These are phyloP conservation scores for Leptinotarsa haldemani DNA, from an alignment of 2,888 invertebrate species.

Conservation along the genomic window DNA sequence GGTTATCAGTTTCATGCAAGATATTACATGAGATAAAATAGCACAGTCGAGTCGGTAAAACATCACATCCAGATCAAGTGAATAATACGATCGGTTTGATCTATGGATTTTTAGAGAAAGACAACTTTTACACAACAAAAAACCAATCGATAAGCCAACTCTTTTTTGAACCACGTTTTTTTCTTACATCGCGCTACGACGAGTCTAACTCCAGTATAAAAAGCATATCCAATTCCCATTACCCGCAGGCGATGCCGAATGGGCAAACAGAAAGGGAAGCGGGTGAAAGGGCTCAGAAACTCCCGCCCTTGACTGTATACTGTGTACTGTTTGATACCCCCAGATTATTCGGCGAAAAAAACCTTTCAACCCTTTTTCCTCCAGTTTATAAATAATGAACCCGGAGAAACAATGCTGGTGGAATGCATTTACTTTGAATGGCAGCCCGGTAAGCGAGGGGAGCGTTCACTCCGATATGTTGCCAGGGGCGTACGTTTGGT, in stretches of 20 bases:
- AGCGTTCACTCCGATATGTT: constrained; percentile 9
- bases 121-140: too few species aligned
- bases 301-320: constrained; percentile 10
- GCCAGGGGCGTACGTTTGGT: neutral
- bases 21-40: too few species aligned
- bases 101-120: too few species aligned
- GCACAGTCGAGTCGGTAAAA: too few species aligned
- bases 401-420: constrained; percentile 25
- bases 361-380: constrained; percentile 25
- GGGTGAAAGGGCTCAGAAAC: neutral
- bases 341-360: constrained; percentile 24
- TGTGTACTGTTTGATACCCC: constrained; percentile 15
- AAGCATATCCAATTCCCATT: constrained; percentile 16
- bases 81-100: too few species aligned
- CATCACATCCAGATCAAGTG: too few species aligned
- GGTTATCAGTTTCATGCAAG: too few species aligned
- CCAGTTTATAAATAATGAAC: constrained; percentile 24
- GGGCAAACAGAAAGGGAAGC: constrained; percentile 9
- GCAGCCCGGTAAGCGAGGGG: constrained; percentile 2
- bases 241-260: constrained; percentile 12
- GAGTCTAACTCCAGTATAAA: neutral
- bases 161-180: too few species aligned
- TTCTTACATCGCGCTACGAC: neutral
- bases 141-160: too few species aligned
- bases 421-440: constrained; percentile 25